Conservation (phyloP, 1,140 invertebrate species). For the Limonius californicus region DNA sequence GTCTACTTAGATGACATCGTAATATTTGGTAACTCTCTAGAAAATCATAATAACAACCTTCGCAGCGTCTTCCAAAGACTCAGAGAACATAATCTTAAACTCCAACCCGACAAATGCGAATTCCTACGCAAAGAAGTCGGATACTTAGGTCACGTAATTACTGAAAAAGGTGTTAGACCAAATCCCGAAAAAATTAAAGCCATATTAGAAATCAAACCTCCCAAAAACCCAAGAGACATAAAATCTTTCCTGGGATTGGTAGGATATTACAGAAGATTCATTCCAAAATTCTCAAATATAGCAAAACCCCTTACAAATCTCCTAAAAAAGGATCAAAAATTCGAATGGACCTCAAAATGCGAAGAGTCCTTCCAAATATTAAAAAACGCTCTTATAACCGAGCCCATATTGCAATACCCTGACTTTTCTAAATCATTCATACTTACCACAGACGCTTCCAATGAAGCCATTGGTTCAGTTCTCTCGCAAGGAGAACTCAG, state of each 20-base stretch:
- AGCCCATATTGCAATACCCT: slow-evolving; percentile 41
- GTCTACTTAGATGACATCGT: slow-evolving; percentile 49
- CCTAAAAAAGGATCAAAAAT: slow-evolving; percentile 33
- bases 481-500: slow-evolving; percentile 37
- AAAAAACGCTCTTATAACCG: slow-evolving; percentile 28
- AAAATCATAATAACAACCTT: slow-evolving; percentile 34
- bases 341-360: not conserved
- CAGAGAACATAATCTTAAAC: slow-evolving; percentile 21
- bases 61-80: slow-evolving; percentile 20
- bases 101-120: slow-evolving; percentile 43
- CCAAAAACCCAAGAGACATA: slow-evolving; percentile 33
- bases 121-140: slow-evolving; percentile 46
- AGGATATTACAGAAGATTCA: slow-evolving; percentile 41
- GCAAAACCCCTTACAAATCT: slow-evolving; percentile 38
- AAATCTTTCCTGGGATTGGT: no score
- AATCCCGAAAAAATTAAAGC: slow-evolving; percentile 26
- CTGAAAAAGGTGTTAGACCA: slow-evolving; percentile 43
- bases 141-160: slow-evolving; percentile 46
- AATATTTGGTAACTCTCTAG: slow-evolving; percentile 38
- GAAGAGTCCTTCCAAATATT: not conserved
- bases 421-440: slow-evolving; percentile 28
- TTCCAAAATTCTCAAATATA: slow-evolving; percentile 36
- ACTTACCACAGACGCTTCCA: slow-evolving; percentile 42
- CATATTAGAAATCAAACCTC: not conserved
- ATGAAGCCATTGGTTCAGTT: slow-evolving; percentile 41